These are phyloP conservation scores for Ditula angustiorana DNA, from an alignment of 2,888 invertebrate species.

Conservation along the genomic window DNA sequence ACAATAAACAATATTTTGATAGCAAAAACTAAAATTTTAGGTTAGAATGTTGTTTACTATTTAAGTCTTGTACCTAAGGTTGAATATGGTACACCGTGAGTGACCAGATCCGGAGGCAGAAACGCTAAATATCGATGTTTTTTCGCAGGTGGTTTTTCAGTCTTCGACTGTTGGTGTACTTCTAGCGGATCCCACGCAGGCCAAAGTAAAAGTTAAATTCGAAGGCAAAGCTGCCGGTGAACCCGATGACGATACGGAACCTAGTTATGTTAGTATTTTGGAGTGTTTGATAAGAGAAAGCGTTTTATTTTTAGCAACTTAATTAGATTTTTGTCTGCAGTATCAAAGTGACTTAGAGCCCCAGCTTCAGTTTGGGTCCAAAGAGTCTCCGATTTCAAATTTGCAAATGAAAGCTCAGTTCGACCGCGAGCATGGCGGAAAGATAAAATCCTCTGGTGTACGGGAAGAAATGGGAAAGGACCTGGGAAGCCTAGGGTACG, in stretches of 20 bases:
- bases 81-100: no score
- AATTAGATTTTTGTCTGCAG: neutral
- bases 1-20: no score
- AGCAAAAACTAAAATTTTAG: no score
- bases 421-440: slow-evolving; percentile 44
- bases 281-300: neutral
- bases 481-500: slow-evolving; percentile 85
- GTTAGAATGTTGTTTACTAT: no score
- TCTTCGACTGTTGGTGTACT: slow-evolving; percentile 89
- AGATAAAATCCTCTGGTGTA: slow-evolving; percentile 48
- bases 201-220: slow-evolving; percentile 87
- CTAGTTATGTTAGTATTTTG: slow-evolving; percentile 54
- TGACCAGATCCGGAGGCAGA: no score
- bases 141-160: slow-evolving; percentile 87
- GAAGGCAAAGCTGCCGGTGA: slow-evolving; percentile 69
- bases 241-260: slow-evolving; percentile 53
- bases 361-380: neutral
- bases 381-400: neutral
- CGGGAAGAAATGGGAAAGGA: slow-evolving; percentile 74
- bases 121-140: no score
- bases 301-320: neutral
- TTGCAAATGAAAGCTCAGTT: slow-evolving; percentile 34
- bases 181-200: slow-evolving; percentile 87
- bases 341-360: neutral
- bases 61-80: no score